These are phyloP conservation scores for Grallaria varia DNA, from an alignment of 2,113 vertebrate genomes.

Conservation along the genomic window DNA sequence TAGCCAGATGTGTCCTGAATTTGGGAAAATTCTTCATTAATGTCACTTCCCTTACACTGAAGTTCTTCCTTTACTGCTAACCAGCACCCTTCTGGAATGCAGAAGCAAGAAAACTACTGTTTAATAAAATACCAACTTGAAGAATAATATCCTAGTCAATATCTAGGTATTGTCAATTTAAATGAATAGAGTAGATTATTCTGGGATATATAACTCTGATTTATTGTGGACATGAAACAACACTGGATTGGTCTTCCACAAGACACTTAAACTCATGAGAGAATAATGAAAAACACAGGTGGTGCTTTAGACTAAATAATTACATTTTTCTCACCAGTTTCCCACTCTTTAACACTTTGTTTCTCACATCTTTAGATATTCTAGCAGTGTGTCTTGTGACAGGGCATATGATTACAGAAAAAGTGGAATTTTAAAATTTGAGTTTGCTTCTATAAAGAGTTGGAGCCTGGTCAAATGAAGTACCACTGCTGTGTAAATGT, in stretches of 20 bases:
- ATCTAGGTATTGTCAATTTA: background rate
- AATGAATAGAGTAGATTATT: background rate
- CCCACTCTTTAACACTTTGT: background rate
- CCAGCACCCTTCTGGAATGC: background rate
- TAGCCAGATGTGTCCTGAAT: background rate
- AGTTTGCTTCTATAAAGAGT: background rate
- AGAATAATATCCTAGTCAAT: background rate
- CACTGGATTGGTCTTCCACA: background rate
- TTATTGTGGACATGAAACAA: background rate
- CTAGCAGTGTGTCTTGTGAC: background rate
- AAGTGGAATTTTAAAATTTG: background rate
- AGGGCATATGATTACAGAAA: background rate
- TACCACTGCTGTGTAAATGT: background rate
- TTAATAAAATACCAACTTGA: background rate
- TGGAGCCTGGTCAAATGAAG: background rate
- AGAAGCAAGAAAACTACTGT: background rate
- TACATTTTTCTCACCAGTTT: background rate
- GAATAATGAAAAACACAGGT: background rate
- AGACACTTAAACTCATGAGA: background rate
- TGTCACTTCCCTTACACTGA: background rate
- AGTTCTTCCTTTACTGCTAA: background rate
- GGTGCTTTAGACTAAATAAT: background rate
- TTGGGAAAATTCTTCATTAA: background rate
- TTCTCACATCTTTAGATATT: background rate
- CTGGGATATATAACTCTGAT: background rate